These are phyloP conservation scores for Heterodera carotae DNA, from an alignment of 1,140 invertebrate genomes.

Conservation along the genomic window DNA sequence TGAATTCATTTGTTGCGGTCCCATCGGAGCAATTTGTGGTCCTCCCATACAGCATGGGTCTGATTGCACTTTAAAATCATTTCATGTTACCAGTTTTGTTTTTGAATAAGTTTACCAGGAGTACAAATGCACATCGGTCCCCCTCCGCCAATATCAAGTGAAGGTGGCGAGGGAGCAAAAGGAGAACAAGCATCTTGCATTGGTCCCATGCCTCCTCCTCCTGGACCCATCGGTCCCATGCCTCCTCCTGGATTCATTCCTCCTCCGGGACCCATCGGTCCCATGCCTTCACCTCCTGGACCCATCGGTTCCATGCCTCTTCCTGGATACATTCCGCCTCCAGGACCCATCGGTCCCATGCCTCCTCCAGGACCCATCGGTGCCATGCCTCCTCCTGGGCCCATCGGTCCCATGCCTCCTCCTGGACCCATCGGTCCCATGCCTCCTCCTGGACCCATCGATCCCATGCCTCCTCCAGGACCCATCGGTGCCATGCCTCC, in stretches of 20 bases:
- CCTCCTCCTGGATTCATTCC: not conserved
- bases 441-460: constrained; percentile 7
- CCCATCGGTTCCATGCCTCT: too few relatives aligned
- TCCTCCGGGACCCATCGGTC: not conserved
- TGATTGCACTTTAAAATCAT: not conserved
- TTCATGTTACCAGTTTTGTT: not conserved
- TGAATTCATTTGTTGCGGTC: not conserved
- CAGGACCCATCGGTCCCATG: constrained; percentile 10
- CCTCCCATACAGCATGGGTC: not conserved
- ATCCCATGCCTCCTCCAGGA: constrained; percentile 12
- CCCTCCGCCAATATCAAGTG: not conserved
- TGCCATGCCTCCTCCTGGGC: not conserved
- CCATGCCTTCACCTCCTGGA: too few relatives aligned
- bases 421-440: constrained; percentile 20
- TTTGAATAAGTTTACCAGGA: not conserved
- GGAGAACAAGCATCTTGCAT: constrained; percentile 20
- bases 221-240: not conserved
- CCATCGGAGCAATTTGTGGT: not conserved
- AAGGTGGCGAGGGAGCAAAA: not conserved
- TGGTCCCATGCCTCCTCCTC: not conserved
- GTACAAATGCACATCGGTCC: constrained; percentile 12
- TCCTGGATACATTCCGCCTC: too few relatives aligned
- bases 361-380: constrained; percentile 10
- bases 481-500: not conserved
- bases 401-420: constrained; percentile 7